Base-by-base conservation (phyloP, 2,888 invertebrate genomes). In the Lasioglossum vierecki region DNA sequence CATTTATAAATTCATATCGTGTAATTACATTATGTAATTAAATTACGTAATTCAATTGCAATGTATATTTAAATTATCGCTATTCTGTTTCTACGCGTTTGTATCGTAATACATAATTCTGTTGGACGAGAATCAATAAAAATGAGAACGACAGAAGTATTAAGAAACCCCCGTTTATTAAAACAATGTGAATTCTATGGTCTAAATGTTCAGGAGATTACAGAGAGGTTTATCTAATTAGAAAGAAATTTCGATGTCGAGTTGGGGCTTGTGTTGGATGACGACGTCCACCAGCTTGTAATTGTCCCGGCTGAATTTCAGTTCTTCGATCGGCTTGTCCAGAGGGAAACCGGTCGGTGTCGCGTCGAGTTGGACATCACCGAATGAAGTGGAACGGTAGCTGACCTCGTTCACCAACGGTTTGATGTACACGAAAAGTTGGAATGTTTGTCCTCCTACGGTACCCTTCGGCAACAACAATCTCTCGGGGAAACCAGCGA, bases 271-370 rank as follows among this genome's bases (percentile, higher is more conserved):
- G 90, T 97, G 97, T 89, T 97, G 95, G 93, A 97, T 96, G 94
- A 95, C 96, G 95, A 96, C 96, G 95, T 97, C 97, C 66, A 97
- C 96, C 30, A 96, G 96, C 88, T 95, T 96, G 96, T 97, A 97
- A 85, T 95, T 95, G 75, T 72, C 96, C 95, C 83, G 94, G 95
- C 91, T 63, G 1, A 6, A 0, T 63, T 0, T 15, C 30, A 15
- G 30, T 63, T 30, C 6, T 0, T 15, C 15, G 63, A 97, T 96
- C 39, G 95, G 95, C 90, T 97, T 96, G 93, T 98, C 97, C 93
- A 98, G 96, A 85, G 98, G 98, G 96, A 96, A 98, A 79, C 97
- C 97, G 91, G 97, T 95, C 72, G 97, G 96, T 93, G 96, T 96
- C 88, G 95, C 96, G 93, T 97, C 97, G 73, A 97, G 95, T 79